phyloP scores from a whole-genome alignment of 2,113 vertebrate species.

The Abramis brama region DNA sequence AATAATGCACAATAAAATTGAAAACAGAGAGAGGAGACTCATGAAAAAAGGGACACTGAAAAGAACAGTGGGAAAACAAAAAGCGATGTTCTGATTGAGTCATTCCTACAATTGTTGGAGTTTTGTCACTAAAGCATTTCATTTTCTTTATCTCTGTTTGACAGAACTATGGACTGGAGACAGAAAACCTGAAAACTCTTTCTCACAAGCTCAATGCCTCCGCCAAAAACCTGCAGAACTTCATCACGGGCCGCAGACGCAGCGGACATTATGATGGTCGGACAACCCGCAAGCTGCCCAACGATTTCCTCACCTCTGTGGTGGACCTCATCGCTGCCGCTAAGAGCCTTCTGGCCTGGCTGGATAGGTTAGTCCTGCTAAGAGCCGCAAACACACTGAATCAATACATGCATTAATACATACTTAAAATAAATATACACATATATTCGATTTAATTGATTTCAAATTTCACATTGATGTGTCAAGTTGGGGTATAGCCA shows the following conservation, averaged over 20 bases:
- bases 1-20: neutral
- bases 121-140: neutral
- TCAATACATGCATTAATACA: constrained; percentile 11
- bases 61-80: neutral
- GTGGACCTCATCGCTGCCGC: constrained; percentile 58
- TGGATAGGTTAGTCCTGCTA: constrained; percentile 59
- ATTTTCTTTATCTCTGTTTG: constrained; percentile 19
- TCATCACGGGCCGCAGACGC: constrained; percentile 78
- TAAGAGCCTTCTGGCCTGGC: constrained; percentile 57
- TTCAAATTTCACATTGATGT: neutral
- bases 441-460: neutral
- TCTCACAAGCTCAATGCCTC: constrained; percentile 75
- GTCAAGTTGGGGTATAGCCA: neutral
- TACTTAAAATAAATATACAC: neutral
- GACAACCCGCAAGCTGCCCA: constrained; percentile 54
- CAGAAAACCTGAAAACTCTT: constrained; percentile 57
- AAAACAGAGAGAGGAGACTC: neutral
- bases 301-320: constrained; percentile 58
- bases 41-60: neutral
- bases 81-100: neutral
- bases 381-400: constrained; percentile 38
- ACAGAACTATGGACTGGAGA: constrained; percentile 58
- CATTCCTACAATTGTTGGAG: neutral
- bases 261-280: constrained; percentile 55
- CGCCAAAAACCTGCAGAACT: constrained; percentile 84